Evolutionary conservation across 2,797 vertebrate genomes (phyloP), one percentile per base, ranked within the genome.

Genomic region (Sebastes itinus): DNA sequence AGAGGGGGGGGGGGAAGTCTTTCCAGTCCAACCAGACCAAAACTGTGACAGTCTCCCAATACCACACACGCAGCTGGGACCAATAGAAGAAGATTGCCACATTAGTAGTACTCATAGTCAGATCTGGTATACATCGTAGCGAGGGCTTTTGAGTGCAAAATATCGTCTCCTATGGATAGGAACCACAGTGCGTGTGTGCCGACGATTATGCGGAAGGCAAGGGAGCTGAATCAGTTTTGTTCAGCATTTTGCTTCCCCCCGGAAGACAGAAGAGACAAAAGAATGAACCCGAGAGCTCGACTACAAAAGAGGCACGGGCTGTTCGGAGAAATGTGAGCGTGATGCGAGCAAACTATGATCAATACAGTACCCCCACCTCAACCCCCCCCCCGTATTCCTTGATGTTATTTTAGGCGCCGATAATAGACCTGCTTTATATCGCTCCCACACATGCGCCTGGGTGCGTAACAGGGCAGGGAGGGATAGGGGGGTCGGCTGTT

Each of bases 191-290:
- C 33, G 59, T 87, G 88, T 82, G 84, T 85, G 89, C 84, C 83
- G 85, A 72, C 84, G 83, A 86, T 92, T 88, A 89, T 75, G 80
- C 77, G 81, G 84, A 82, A 89, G 78, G 86, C 70, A 60, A 73
- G 78, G 85, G 72, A 92, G 85, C 82, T 73, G 87, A 85, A 73
- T 81, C 92, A 83, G 91, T 93, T 94, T 92, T 93, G 90, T 85
- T 94, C 90, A 84, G 84, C 82, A 76, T 85, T 92, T 89, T 88
- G 65, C 80, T 78, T 78, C 38, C 77, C 84, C 33, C 82, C 80
- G 62, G 58, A 87, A 86, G 82, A 84, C 75, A 77, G 75, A 80
- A 70, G 63, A 80, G 81, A 87, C 62, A 77, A 76, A 79, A 85
- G 75, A 75, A 79, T 14, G 18, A 80, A 56, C 72, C 61, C 75